These are phyloP conservation scores for Hemicrepidius hirtus DNA, from an alignment of 2,888 invertebrate genomes.

Conservation along the genomic window DNA sequence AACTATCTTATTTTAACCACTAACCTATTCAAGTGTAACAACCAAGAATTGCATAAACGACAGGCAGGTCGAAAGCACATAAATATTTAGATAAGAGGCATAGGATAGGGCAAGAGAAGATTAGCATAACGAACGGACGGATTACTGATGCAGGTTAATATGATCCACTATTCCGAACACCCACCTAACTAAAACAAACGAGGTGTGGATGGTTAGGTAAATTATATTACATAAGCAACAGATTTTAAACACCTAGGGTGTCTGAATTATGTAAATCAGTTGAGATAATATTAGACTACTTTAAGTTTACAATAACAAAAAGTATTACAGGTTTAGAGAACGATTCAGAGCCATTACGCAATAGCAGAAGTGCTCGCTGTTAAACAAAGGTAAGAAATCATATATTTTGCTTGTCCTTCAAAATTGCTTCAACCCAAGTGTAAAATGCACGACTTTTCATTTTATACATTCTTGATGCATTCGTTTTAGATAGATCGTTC, in stretches of 20 bases:
- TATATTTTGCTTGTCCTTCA: too few species aligned
- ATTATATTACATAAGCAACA: conserved; percentile 20
- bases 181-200: conserved; percentile 22
- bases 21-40: background rate
- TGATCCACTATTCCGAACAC: conserved; percentile 31
- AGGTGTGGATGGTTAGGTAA: conserved; percentile 23
- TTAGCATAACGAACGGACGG: conserved; percentile 41
- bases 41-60: conserved; percentile 19
- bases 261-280: background rate
- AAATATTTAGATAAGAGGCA: conserved; percentile 27
- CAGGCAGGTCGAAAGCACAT: background rate
- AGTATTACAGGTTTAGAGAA: background rate
- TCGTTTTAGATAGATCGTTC: too few species aligned
- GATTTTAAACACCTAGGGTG: conserved; percentile 11
- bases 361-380: too few species aligned
- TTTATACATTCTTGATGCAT: too few species aligned
- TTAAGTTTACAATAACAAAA: background rate
- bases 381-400: too few species aligned
- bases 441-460: too few species aligned
- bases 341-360: too few species aligned
- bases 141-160: conserved; percentile 38
- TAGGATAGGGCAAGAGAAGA: conserved; percentile 16
- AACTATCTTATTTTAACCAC: too few species aligned
- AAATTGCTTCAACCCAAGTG: too few species aligned
- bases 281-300: too few species aligned